Evolutionary conservation across 1,140 invertebrate genomes (phyloP).

Genomic region (Elysia chlorotica): DNA sequence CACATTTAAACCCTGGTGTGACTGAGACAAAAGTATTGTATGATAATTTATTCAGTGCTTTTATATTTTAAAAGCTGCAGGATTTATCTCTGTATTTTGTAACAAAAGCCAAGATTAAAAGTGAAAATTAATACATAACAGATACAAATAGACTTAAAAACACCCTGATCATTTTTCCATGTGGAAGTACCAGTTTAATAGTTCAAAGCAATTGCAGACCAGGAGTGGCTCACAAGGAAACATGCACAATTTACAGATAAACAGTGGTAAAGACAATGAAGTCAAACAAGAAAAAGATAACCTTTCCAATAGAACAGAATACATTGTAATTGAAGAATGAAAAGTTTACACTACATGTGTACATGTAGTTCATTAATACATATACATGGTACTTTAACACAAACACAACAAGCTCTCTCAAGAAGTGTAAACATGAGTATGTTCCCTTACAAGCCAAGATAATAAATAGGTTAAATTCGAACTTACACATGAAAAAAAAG

Average conservation of each 20-base stretch:
- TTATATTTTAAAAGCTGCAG: too few relatives aligned
- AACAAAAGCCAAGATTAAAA: too few relatives aligned
- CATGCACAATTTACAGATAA: slow-evolving; percentile 16
- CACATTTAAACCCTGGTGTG: too few relatives aligned
- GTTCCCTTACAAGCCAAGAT: slow-evolving; percentile 22
- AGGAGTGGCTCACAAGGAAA: slow-evolving; percentile 24
- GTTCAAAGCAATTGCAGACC: not conserved
- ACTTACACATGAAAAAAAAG: slow-evolving; percentile 3
- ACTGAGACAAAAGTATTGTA: too few relatives aligned
- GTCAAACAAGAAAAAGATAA: not conserved
- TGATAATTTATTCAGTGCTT: too few relatives aligned
- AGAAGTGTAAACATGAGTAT: slow-evolving; percentile 8
- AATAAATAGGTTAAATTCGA: not conserved
- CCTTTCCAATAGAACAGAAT: not conserved
- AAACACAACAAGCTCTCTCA: not conserved
- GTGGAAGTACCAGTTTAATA: slow-evolving; percentile 18
- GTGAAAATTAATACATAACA: too few relatives aligned
- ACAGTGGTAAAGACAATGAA: not conserved
- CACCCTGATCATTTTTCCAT: too few relatives aligned
- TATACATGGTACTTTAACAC: not conserved
- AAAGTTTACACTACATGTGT: not conserved
- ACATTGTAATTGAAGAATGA: not conserved
- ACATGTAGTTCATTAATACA: not conserved
- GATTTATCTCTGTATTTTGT: too few relatives aligned
- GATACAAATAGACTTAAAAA: too few relatives aligned